Evolutionary conservation across 2,797 vertebrate genomes (phyloP), one percentile per base, ranked within the genome.

Genomic region (Eutrigla gurnardus): DNA sequence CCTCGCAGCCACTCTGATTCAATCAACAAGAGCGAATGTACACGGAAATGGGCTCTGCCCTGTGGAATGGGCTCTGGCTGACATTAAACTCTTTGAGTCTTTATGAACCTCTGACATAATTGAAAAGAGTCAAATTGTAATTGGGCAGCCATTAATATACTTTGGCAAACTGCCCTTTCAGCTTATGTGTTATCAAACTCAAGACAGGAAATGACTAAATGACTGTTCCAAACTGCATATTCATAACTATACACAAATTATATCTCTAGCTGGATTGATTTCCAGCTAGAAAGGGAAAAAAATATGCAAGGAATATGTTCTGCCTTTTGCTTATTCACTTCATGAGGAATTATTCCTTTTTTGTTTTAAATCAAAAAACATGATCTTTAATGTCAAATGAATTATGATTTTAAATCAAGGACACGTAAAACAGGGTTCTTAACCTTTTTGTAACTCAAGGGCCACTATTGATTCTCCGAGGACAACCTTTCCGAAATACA

Each of bases 61-160:
- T 18, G 58, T 25, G 13, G n/a, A 46, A 50, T 59, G 43, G 50
- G 10, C 25, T 72, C 66, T 49, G 4, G 5, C 11, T 49, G 3
- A 36, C 40, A 59, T 40, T 59, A n/a, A 35, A 39, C 5, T 18
- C 25, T 25, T 25, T 25, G 25, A 25, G 15, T 47, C 14, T 65
- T 74, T 49, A 55, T 45, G 9, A 57, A 68, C 43, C 18, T 52
- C 18, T 60, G 13, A 36, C 18, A 39, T 67, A 43, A 60, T 55
- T 14, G 8, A 57, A 69, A 75, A 7, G 2, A 70, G 2, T 70
- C 11, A n/a, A 42, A 60, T 32, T 36, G 9, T 63, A 57, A 37
- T 57, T 43, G 12, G 17, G 18, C 45, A 32, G 40, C 5, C 17
- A 59, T 47, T n/a, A 42, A 58, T 25, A n/a, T 47, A 36, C 37